Conservation (phyloP, 2,888 invertebrate species). For the Fragum whitleyi region DNA sequence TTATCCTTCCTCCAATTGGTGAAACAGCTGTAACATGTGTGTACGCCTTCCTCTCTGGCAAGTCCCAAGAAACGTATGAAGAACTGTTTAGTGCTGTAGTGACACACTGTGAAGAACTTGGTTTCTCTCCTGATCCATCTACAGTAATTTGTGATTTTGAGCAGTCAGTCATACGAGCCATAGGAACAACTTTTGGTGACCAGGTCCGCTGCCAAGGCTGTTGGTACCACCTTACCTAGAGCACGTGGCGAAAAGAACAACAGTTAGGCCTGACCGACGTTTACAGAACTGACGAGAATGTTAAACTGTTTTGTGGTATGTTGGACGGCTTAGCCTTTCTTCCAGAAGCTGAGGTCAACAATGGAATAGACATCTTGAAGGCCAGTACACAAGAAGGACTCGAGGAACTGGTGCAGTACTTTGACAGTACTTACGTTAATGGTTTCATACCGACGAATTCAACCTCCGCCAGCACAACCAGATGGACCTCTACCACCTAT, state of each 20-base stretch:
- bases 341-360: background rate
- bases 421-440: background rate
- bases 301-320: conserved; percentile 3
- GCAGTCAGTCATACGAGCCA: too few species aligned
- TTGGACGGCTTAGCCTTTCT: conserved; percentile 2
- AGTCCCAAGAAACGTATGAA: too few species aligned
- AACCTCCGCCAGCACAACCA: background rate
- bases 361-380: background rate
- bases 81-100: too few species aligned
- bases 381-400: conserved; percentile 4
- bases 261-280: background rate
- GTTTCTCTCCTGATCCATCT: too few species aligned
- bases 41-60: background rate
- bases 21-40: background rate
- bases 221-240: too few species aligned
- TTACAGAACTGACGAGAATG: too few species aligned
- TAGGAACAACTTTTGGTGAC: too few species aligned
- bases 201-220: too few species aligned
- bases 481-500: background rate
- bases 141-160: too few species aligned
- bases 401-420: background rate
- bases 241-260: background rate
- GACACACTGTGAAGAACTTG: too few species aligned
- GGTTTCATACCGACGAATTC: background rate
- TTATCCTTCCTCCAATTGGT: background rate